Evolutionary conservation across 2,113 vertebrate genomes (phyloP).

Genomic region (Gracilinanus agilis): DNA sequence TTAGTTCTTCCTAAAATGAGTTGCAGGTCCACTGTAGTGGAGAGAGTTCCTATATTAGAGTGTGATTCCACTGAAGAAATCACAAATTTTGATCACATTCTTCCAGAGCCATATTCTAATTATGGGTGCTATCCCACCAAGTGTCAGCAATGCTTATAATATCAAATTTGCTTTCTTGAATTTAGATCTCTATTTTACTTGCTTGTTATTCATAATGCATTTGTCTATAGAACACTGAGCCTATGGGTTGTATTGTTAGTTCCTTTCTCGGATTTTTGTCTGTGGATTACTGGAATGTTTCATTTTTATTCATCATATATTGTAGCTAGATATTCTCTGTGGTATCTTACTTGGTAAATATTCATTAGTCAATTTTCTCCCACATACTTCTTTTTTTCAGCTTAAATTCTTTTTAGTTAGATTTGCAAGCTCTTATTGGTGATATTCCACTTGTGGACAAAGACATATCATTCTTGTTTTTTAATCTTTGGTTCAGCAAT

Average conservation of each 20-base stretch:
- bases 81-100: not conserved
- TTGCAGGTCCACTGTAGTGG: not conserved
- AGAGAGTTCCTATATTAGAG: not conserved
- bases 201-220: not conserved
- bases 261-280: not conserved
- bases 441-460: not conserved
- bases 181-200: not conserved
- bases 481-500: not conserved
- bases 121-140: not conserved
- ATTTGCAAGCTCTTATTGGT: not conserved
- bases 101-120: not conserved
- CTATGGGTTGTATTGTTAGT: not conserved
- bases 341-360: not conserved
- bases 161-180: not conserved
- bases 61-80: not conserved
- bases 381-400: not conserved
- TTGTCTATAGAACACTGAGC: not conserved
- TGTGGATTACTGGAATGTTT: not conserved
- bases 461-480: not conserved
- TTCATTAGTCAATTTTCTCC: not conserved
- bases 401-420: not conserved
- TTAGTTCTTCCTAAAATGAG: not conserved
- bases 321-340: not conserved
- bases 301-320: not conserved
- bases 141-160: not conserved